Conservation (phyloP, 2,797 vertebrate genomes). For the Esox lucius region DNA sequence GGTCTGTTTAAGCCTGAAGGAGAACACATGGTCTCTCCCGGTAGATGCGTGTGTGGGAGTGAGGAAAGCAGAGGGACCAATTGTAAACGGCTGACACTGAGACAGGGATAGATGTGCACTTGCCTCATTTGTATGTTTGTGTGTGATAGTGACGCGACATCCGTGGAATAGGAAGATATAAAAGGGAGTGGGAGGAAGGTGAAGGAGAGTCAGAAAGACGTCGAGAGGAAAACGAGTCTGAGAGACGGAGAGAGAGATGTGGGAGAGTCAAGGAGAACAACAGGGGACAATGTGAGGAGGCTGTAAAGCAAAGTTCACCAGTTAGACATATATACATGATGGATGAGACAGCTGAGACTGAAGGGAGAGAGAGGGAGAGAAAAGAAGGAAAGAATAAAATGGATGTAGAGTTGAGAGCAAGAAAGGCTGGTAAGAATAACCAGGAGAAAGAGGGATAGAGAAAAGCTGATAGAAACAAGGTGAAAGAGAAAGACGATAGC, state of each 20-base stretch:
- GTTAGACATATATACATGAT: constrained; percentile 67
- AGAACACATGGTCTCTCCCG: constrained; percentile 45
- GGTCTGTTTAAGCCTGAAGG: constrained; percentile 50
- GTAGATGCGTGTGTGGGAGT: constrained; percentile 12
- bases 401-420: constrained; percentile 2
- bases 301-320: constrained; percentile 63
- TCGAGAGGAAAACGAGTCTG: background rate
- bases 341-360: constrained; percentile 51
- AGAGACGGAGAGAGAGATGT: background rate
- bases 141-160: constrained; percentile 55
- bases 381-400: constrained; percentile 25
- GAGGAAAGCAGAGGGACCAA: background rate
- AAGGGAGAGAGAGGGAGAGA: constrained; percentile 17
- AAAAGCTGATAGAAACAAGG: constrained; percentile 17
- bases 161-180: background rate
- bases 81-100: background rate
- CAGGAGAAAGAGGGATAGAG: constrained; percentile 5
- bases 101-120: background rate
- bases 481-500: constrained; percentile 12
- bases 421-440: constrained; percentile 17
- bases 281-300: constrained; percentile 52
- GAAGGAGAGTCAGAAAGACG: background rate
- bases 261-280: background rate
- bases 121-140: constrained; percentile 23
- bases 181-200: constrained; percentile 22